Base-by-base conservation (phyloP, 1,140 invertebrate genomes). In the Rhagoletis pomonella region DNA sequence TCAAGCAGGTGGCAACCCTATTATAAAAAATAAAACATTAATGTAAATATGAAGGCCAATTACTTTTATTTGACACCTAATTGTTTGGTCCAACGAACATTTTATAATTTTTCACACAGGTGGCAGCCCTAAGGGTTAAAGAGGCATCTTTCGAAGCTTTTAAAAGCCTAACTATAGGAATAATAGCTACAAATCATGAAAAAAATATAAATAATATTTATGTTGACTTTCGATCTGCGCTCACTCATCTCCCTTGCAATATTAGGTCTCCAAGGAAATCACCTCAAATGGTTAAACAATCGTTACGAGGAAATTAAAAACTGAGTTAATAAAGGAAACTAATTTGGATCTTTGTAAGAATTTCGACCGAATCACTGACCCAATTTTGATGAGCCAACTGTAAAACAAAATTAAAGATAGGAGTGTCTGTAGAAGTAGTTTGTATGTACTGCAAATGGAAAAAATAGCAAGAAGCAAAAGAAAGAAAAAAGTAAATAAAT, bases 401-500 rank as follows among this genome's bases (percentile, higher is more conserved):
- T 2, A 67, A 10, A 19, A 19, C 6, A 3, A 64, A 67, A 12
- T 39, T 10, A 19, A 67, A 42, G 29, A 67, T 10, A 3, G 39
- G 64, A 29, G 39, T 42, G 62, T 67, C 19, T 67, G 64, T 29
- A 67, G 4, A 67, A 67, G 29, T 55, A 55, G 50, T 55, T 29
- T 42, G 7, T 39, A 29, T 42, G 29, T 1, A 29, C 29, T 29
- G 19, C 19, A 29, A 67, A 67, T 5, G 1, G 64, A 19, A 67
- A 39, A 29, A 67, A 67, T 9, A 62, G 17, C 1, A 62, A 62
- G 17, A 62, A 7, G 58, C 12, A 17, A 1, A 62, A 62, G 67
- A 12, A 39, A 4, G 39, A 73, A 73, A 73, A 73, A 42, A 73
- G 44, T 44, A 44, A 73, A 73, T 44, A 47, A 73, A 47, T 73